Conservation (phyloP, 2,797 vertebrate species). For the Zenarchopterus dispar region DNA sequence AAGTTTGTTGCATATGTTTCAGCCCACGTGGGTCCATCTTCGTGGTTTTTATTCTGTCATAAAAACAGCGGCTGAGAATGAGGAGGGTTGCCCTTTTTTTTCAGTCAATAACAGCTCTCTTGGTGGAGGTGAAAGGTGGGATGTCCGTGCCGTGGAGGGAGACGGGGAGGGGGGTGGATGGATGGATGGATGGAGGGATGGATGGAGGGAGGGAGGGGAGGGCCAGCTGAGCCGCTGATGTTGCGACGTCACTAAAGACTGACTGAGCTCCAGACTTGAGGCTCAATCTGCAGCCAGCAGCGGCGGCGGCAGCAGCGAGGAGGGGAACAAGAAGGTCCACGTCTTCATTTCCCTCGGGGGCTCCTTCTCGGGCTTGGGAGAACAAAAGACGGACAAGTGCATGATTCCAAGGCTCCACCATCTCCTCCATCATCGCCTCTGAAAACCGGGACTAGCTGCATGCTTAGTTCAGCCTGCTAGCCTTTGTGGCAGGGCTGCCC, state of each 20-base stretch:
- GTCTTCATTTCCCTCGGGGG: constrained; percentile 49
- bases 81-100: too few relatives aligned
- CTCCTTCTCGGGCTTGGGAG: constrained; percentile 43
- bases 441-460: constrained; percentile 65
- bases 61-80: too few relatives aligned
- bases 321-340: constrained; percentile 59
- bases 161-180: constrained; percentile 1
- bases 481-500: constrained; percentile 73
- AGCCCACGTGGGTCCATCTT: too few relatives aligned
- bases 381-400: constrained; percentile 64
- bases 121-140: constrained; percentile 14
- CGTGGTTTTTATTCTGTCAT: too few relatives aligned
- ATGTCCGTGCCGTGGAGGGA: constrained; percentile 14
- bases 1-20: too few relatives aligned
- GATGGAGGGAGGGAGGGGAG: constrained; percentile 41
- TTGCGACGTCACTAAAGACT: constrained; percentile 75
- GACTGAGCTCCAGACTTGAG: constrained; percentile 67
- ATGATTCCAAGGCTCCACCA: constrained; percentile 51
- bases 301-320: constrained; percentile 55
- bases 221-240: constrained; percentile 59
- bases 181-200: too few relatives aligned
- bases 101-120: not conserved
- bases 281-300: constrained; percentile 79
- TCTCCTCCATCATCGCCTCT: constrained; percentile 48
- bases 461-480: constrained; percentile 72